Conservation (phyloP, 2,888 invertebrate species). For the Elmis aenea region DNA sequence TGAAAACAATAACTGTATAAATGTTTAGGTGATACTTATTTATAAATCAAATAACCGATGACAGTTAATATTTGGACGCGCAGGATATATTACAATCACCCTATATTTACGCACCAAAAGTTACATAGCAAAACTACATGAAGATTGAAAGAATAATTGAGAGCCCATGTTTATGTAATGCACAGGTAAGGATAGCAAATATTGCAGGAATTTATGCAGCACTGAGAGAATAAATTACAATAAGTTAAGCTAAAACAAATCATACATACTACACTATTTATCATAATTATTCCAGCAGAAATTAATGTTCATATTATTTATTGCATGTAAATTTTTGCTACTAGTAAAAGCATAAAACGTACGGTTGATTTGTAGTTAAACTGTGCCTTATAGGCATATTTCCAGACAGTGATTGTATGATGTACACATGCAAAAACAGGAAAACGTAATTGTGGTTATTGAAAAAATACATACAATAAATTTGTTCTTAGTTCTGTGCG, state of each 20-base stretch:
- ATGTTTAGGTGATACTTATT: too few relatives aligned
- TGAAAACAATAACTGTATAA: too few relatives aligned
- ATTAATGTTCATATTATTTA: conserved; percentile 15
- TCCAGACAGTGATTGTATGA: too few relatives aligned
- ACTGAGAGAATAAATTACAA: conserved; percentile 9
- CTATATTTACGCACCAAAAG: too few relatives aligned
- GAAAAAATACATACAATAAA: too few relatives aligned
- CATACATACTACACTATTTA: conserved; percentile 10
- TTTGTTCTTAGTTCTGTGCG: too few relatives aligned
- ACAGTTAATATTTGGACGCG: too few relatives aligned
- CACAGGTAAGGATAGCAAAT: conserved; percentile 8
- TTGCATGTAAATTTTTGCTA: conserved; percentile 14
- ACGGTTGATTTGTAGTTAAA: conserved; percentile 9
- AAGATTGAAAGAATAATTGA: conserved; percentile 4
- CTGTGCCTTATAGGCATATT: conserved; percentile 7
- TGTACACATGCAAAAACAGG: too few relatives aligned
- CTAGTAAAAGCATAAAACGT: conserved; percentile 6
- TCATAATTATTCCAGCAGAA: conserved; percentile 13
- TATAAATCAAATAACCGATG: too few relatives aligned
- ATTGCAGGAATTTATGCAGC: conserved; percentile 9
- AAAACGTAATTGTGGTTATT: too few relatives aligned
- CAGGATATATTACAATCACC: too few relatives aligned
- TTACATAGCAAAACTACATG: too few relatives aligned
- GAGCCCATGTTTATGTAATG: conserved; percentile 6
- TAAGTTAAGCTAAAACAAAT: conserved; percentile 9